Base-by-base conservation (phyloP, 1,140 invertebrate species). In the Bombus ignitus region DNA sequence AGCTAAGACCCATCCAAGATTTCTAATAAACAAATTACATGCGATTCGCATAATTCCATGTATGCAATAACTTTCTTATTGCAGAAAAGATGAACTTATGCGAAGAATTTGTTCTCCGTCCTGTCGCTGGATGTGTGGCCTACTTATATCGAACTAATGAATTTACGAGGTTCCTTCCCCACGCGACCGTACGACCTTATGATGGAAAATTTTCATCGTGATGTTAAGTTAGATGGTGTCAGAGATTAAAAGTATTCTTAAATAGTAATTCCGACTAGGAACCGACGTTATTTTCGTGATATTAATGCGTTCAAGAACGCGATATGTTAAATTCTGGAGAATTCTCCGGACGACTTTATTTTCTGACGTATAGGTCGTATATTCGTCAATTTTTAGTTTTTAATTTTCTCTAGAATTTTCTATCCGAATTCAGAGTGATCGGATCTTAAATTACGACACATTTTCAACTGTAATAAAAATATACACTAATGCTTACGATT, bases 91-190 rank as follows among this genome's bases (percentile, higher is more conserved):
- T 18, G 35, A 79, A 78, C 66, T 79, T 84, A 71, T 71, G 39
- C 82, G 57, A 84, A 53, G 66, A 84, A 84, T 84, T 84, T 78
- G 66, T 72, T 79, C 75, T 35, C 37, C 57, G 10, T 42, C 25
- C 1, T 4, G 47, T 79, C 53, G n/a, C 53, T 25, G 47, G 44
- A 76, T 32, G 32, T 42, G 37, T 68, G 35, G 62, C 47, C 73
- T 35, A 39, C 32, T 42, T n/a, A 59, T 37, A 84, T 79, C 15
- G 25, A 37, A 71, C 32, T 79, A 84, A 84, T 72, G 53, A 84
- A 84, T 84, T 78, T 84, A 84, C 42, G 75, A 57, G 39, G 53
- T 22, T 39, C 47, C 39, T 22, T 42, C 39, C 35, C 15, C 1
- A 53, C 62, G 28, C 1, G 53, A 22, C 22, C 28, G 15, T 15